Evolutionary conservation across 1,140 invertebrate genomes (phyloP).

Genomic region (Diuraphis noxia): DNA sequence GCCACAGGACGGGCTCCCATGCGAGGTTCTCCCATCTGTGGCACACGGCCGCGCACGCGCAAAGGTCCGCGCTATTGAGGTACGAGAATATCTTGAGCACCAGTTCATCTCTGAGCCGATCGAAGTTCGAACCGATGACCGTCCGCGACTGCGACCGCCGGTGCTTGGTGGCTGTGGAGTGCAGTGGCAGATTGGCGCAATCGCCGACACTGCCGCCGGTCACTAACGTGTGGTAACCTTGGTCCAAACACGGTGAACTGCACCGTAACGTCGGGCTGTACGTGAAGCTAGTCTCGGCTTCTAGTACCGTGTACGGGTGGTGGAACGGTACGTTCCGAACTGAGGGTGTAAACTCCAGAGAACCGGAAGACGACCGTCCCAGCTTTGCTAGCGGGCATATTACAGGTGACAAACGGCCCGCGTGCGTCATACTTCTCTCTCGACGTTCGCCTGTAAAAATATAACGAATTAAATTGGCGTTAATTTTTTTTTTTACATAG

Average conservation of each 20-base stretch:
- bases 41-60: conserved; percentile 79
- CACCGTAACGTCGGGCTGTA: conserved; percentile 55
- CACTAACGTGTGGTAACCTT: conserved; percentile 73
- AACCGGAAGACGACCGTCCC: conserved; percentile 63
- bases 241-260: conserved; percentile 54
- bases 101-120: conserved; percentile 64
- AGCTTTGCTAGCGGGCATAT: conserved; percentile 67
- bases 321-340: conserved; percentile 16
- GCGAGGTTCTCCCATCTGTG: conserved; percentile 78
- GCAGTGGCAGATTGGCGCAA: conserved; percentile 53
- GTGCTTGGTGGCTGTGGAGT: conserved; percentile 47
- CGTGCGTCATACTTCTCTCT: conserved; percentile 35
- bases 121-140: conserved; percentile 59
- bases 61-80: conserved; percentile 77
- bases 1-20: conserved; percentile 80
- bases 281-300: conserved; percentile 54
- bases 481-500: not conserved
- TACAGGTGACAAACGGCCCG: conserved; percentile 61
- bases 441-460: not conserved
- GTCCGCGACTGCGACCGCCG: conserved; percentile 56
- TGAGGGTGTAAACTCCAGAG: conserved; percentile 55
- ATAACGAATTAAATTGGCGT: not conserved
- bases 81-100: conserved; percentile 71
- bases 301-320: conserved; percentile 28
- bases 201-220: conserved; percentile 66